A percentile compares a stretch with the other conserved stretches of the same genome.
phyloP scores from a whole-genome alignment of 2,113 vertebrate genomes.

The Tylochromis polylepis region DNA sequence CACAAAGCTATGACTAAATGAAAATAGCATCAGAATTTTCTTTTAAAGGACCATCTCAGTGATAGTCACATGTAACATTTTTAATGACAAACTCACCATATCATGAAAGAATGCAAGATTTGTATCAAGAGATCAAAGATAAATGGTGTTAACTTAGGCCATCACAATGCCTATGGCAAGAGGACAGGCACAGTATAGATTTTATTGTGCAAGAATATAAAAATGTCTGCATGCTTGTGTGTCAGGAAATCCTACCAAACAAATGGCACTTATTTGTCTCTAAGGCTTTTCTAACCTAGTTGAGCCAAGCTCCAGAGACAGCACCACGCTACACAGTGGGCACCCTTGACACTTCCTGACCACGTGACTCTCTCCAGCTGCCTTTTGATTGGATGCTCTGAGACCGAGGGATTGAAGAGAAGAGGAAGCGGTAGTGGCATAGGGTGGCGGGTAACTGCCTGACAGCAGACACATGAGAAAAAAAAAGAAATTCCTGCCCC shows the following conservation, averaged over 20 bases:
- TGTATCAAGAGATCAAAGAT: neutral
- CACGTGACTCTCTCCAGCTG: slow-evolving; percentile 30
- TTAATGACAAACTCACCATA: neutral
- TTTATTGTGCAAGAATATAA: neutral
- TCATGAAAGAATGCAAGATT: neutral
- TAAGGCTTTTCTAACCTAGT: neutral
- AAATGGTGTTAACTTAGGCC: neutral
- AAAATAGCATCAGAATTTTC: neutral
- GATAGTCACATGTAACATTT: neutral
- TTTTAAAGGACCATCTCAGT: neutral
- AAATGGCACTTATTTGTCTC: slow-evolving; percentile 7
- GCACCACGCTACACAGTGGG: neutral
- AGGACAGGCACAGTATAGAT: neutral
- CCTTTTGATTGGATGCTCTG: slow-evolving; percentile 31
- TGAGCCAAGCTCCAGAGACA: slow-evolving; percentile 8
- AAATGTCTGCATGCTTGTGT: neutral
- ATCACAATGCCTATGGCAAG: neutral
- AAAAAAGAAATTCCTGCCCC: slow-evolving; percentile 60
- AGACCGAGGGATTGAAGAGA: slow-evolving; percentile 2
- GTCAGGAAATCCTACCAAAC: slow-evolving; percentile 6
- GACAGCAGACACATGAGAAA: slow-evolving; percentile 45
- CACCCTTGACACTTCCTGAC: slow-evolving; percentile 26
- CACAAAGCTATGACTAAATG: neutral
- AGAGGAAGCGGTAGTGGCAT: neutral
- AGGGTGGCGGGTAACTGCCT: slow-evolving; percentile 4